Evolutionary conservation across 2,113 vertebrate genomes (phyloP).

Genomic region (Rynchops niger): DNA sequence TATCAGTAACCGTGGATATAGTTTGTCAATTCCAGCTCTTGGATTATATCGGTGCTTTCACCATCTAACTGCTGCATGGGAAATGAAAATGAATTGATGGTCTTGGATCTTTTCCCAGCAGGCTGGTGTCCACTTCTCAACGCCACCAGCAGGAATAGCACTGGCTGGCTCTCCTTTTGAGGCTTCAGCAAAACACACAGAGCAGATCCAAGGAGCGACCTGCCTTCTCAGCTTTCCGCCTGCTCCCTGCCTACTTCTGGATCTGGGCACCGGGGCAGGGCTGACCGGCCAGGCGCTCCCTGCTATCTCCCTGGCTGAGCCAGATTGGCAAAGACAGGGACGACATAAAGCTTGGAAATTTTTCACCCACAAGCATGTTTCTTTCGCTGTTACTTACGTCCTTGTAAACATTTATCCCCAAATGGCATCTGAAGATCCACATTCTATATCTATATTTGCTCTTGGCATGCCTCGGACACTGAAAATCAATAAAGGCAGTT

Average conservation of each 20-base stretch:
- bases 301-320: not conserved
- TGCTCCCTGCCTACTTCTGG: not conserved
- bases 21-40: not conserved
- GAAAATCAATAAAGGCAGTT: not conserved
- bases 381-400: not conserved
- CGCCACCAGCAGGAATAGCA: not conserved
- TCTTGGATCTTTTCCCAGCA: constrained; percentile 24
- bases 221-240: not conserved
- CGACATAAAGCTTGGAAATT: not conserved
- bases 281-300: not conserved
- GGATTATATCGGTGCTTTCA: not conserved
- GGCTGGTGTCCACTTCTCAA: not conserved
- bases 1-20: not conserved
- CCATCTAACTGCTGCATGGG: not conserved
- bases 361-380: not conserved
- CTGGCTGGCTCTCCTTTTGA: not conserved
- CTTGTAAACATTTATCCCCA: not conserved
- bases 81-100: constrained; percentile 3
- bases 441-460: not conserved
- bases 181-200: not conserved
- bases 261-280: not conserved
- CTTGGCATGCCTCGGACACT: not conserved
- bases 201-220: not conserved
- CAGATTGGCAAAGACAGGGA: not conserved
- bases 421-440: not conserved